Base-by-base conservation (phyloP, 2,888 invertebrate genomes). In the Macaria notata region DNA sequence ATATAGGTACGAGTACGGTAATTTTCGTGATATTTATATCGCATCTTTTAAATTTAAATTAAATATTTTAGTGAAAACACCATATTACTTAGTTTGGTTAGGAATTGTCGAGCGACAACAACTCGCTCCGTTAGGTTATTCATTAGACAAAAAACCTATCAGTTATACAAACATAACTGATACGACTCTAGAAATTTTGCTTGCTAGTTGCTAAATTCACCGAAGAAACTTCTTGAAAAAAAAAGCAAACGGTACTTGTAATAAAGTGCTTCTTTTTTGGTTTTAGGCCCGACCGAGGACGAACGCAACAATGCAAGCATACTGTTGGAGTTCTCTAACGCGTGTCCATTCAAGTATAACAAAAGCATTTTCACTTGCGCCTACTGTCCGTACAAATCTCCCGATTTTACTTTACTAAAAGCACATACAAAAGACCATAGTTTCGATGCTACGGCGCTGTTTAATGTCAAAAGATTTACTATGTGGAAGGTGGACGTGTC, bases 241-340 rank as follows among this genome's bases (percentile, higher is more conserved):
- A 42, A 42, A 1, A 31, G 49, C 42, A 6, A 36, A 36, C 5
- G 33, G 33, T 19, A 19, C 33, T 36, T 36, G 33, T 36, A 36
- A 6, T 36, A 7, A 36, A 36, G 4, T 36, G 43, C 33, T 63
- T 38, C 45, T 52, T 33, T 45, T 50, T 55, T 50, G 49, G 46
- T 55, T 55, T 49, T 55, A 55, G 55, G 49, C 31, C 29, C 33
- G 45, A 7, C 19, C 43, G 8, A 5, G n/a, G 56, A 47, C 39
- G 43, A 6, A 9, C 42, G 56, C 31, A 42, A 51, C 42, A 56
- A 56, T n/a, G 51, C 51, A 9, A 46, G 46, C 9, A 38, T 51
- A 7, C 43, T 56, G 9, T 44, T 56, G 36, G 46, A 51, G 19
- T 51, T 8, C 31, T 56, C 51, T 9, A 56, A 56, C 38, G 9